Base-by-base conservation (phyloP, 1,140 invertebrate species). In the Magallana ariakensis region DNA sequence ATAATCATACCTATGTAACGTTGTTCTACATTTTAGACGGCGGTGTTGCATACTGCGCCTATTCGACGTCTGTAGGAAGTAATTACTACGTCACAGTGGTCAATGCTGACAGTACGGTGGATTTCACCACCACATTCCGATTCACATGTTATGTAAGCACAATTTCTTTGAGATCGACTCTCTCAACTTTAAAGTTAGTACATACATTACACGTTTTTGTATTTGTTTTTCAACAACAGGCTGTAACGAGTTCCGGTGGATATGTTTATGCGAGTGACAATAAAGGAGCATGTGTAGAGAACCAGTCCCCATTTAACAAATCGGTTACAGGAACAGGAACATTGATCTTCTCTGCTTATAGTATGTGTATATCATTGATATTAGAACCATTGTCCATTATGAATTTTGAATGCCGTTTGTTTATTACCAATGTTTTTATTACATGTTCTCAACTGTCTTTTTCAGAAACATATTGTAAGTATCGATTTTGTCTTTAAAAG, bases 81-180 rank as follows among this genome's bases (percentile, higher is more conserved):
- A 84, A 16, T 16, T 84, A 84, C 53, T 84, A 58, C 56, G 26
- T 46, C 15, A 84, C 82, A 15, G 82, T 84, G 10, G 16, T 84
- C 8, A 84, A 84, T 15, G 26, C 56, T n/a, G 82, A 84, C 53
- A 60, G n/a, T 15, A 84, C 6, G 3, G 82, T 84, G 11, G 82
- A 84, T 60, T 84, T 56, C 26, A 13, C 82, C 5, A 13, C 57
- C 13, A 84, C 82, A 5, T 60, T 22, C 56, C 55, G 82, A 60
- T 60, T 84, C 22, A 84, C 82, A 9, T 84, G 82, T 22, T 56
- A 82, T 55, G 46, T 54, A 82, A 82, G 80, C 22, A 53, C 13
- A 53, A 1, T 54, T 82, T 16, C n/a, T n/a, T 26, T 16, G 16
- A 2, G 13, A 75, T 19, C 1, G 10, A 15, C 60, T 62, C 8